Base-by-base conservation (phyloP, 2,113 vertebrate genomes). In the Cochlearius cochlearius region DNA sequence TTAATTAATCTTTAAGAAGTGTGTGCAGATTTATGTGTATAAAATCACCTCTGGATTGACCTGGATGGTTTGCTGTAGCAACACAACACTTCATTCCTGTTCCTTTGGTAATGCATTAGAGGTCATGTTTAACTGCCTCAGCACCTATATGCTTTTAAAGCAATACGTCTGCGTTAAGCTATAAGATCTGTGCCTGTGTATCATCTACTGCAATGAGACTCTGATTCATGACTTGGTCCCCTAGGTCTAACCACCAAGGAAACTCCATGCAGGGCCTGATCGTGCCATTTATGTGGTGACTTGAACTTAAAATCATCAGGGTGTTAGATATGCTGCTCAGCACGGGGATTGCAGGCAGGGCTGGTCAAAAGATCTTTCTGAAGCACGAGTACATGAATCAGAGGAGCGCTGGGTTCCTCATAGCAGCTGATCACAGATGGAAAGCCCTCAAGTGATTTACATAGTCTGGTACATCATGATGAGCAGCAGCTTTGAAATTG, bases 401-500 rank as follows among this genome's bases (percentile, higher is more conserved):
- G 34, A 86, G 81, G 34, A 88, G 29, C 2, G 1, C 43, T 71
- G 82, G 19, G 79, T 26, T 93, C 58, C 67, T 58, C 13, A 29
- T 0, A 36, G 67, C 27, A 58, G 34, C 68, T 89, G 86, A 78
- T 74, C 71, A 43, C 3, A 80, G 30, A 63, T 20, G 52, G 39
- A 71, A 88, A 84, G n/a, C n/a, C 26, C 55, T 14, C 32, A 58
- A 6, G 71, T 47, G 74, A 66, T 88, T 83, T 59, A 29, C 68
- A 32, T 6, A 39, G 50, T 8, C 68, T 93, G 43, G 41, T 56
- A 41, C 56, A 34, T 36, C 23, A 13, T 2, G 47, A 38, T 32
- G 47, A 88, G 84, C 38, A 77, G 38, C 50, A 74, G 23, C 86
- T 94, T 83, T 90, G 92, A 96, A 96, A 78, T 0, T 72, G 71